Conservation (phyloP, 2,797 vertebrate species). For the Myiotriccus ornatus region DNA sequence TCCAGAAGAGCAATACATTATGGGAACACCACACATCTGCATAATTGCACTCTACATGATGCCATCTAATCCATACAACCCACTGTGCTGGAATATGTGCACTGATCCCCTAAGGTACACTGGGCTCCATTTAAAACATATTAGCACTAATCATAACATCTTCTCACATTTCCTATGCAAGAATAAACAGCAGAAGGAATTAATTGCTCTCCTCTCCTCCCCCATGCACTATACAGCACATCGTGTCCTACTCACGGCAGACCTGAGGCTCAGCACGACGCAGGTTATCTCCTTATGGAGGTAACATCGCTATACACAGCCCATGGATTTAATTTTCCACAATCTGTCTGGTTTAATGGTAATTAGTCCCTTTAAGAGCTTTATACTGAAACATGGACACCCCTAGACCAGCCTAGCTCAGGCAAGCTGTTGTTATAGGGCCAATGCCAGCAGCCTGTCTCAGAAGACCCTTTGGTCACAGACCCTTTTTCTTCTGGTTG, state of each 20-base stretch:
- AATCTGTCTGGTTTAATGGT: background rate
- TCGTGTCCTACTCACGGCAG: background rate
- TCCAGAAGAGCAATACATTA: background rate
- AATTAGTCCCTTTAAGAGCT: background rate
- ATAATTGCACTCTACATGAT: background rate
- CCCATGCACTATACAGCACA: background rate
- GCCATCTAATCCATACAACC: background rate
- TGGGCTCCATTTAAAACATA: background rate
- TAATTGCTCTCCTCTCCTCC: background rate
- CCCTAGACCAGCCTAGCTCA: background rate
- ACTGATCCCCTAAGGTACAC: background rate
- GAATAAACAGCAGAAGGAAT: background rate
- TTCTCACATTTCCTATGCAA: background rate
- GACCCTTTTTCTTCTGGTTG: background rate
- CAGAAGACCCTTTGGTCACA: background rate
- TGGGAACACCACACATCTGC: background rate
- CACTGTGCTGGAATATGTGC: constrained; percentile 1
- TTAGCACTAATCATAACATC: background rate
- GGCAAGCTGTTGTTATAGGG: background rate
- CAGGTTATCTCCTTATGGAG: background rate
- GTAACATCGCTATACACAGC: background rate
- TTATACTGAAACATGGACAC: background rate
- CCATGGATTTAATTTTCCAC: background rate
- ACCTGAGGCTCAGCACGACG: background rate
- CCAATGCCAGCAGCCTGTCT: background rate